phyloP scores from a whole-genome alignment of 37 sponge, comb jelly and placozoan genomes.

The Mnemiopsis leidyi region DNA sequence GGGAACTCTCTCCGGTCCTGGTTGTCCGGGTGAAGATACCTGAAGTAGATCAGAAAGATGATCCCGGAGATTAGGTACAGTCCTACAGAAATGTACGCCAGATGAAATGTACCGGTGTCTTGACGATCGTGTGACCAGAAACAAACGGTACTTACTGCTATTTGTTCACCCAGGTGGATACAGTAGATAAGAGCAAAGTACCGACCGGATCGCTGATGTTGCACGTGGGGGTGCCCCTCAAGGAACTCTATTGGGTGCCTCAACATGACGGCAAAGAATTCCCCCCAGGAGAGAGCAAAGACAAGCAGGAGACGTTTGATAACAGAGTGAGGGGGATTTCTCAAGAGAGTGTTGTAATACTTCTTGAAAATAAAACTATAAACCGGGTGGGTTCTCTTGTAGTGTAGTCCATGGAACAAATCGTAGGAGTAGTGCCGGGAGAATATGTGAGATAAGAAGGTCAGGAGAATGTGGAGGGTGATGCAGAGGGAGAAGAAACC shows the following conservation, averaged over 20 bases:
- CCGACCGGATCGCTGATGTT: neutral
- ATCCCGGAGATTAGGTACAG: neutral
- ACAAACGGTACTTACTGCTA: neutral
- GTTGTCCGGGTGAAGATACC: neutral
- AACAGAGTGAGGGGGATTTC: neutral
- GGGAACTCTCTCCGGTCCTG: neutral
- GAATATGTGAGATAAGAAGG: neutral
- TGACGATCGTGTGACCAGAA: neutral
- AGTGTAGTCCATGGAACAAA: neutral
- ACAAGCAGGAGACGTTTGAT: neutral
- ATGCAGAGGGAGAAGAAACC: neutral
- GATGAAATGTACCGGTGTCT: neutral
- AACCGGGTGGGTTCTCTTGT: neutral
- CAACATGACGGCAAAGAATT: neutral
- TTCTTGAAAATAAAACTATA: neutral
- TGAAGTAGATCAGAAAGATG: neutral
- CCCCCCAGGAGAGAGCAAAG: neutral
- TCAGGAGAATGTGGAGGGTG: neutral
- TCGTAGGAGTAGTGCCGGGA: neutral
- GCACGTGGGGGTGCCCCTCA: neutral
- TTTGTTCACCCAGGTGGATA: neutral
- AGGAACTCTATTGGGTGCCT: neutral
- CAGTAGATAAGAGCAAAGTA: neutral
- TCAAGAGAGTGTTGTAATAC: neutral
- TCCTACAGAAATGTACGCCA: neutral